Base-by-base conservation (phyloP, 2,113 vertebrate species). In the Pimephales promelas region DNA sequence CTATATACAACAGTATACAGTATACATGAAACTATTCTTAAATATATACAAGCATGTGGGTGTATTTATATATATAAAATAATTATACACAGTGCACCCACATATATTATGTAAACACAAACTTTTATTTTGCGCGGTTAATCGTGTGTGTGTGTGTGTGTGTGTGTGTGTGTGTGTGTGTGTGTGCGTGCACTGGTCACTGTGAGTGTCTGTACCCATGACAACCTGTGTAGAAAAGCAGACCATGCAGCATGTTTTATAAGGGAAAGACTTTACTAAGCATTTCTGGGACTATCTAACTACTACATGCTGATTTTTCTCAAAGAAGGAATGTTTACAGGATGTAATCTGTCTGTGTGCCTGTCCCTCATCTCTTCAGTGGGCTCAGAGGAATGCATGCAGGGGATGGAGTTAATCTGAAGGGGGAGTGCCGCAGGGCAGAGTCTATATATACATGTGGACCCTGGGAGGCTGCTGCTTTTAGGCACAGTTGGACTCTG, bases 341-440 rank as follows among this genome's bases (percentile, higher is more conserved):
- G 92, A 93, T 93, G 91, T 93, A 93, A 94, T 93, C 91, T 90
- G 87, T 92, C 87, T 90, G 90, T 79, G 84, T 83, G 88, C 82
- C 88, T 88, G 89, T 88, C 90, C 84, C 85, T 88, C 87, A 87
- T 91, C 92, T 91, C 92, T 88, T 66, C 47, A 93, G 92, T 92
- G 91, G 92, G 93, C 89, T 92, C 91, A 83, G 80, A 88, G 92
- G 93, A 94, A 95, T 94, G 93, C 89, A 91, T 83, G 83, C 88
- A 90, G 66, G 86, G 83, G 92, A 94, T 92, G 92, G 93, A 92
- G 90, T 87, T 89, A 89, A 91, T 94, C 91, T 90, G 93, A 90
- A 92, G 93, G 91, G 91, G 94, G 93, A 93, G 94, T 93, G 94
- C 92, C 93, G 49, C 34, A 79, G 86, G 85, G 83, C 85, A 76